A percentile compares a stretch with the other conserved stretches of the same genome.
Evolutionary conservation across 1,140 invertebrate species (phyloP).

Genomic region (Drosophila hydei): DNA sequence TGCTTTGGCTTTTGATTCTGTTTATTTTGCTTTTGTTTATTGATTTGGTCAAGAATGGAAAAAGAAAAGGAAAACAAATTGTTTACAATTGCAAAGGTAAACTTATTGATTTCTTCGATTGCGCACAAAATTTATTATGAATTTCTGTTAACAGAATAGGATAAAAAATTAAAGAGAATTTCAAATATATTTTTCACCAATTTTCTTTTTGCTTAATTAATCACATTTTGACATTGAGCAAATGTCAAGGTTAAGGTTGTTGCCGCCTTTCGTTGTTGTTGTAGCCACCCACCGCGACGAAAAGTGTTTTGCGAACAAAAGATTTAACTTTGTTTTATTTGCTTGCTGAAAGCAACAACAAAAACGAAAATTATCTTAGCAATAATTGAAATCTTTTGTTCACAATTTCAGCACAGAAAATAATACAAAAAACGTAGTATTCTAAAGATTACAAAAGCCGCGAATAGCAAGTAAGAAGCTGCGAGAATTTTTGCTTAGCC

Average conservation of each 20-base stretch:
- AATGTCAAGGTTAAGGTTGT: slow-evolving; percentile 44
- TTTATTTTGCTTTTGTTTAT: slow-evolving; percentile 32
- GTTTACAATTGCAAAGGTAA: slow-evolving; percentile 31
- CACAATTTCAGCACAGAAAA: background rate
- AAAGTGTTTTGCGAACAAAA: slow-evolving; percentile 37
- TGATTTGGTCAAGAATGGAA: slow-evolving; percentile 3
- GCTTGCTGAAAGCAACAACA: slow-evolving; percentile 4
- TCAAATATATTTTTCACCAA: background rate
- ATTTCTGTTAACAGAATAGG: background rate
- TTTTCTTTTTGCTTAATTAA: slow-evolving; percentile 25
- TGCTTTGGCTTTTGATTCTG: slow-evolving; percentile 2
- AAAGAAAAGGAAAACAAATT: slow-evolving; percentile 12
- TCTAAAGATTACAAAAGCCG: background rate
- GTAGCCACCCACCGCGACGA: slow-evolving; percentile 38
- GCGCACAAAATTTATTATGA: slow-evolving; percentile 29
- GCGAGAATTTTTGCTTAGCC: too few species aligned
- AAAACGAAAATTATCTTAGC: slow-evolving; percentile 28
- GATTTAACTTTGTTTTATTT: slow-evolving; percentile 15
- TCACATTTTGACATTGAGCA: slow-evolving; percentile 42
- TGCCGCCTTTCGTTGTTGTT: slow-evolving; percentile 14
- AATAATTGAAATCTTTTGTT: slow-evolving; percentile 54
- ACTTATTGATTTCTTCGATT: slow-evolving; percentile 40
- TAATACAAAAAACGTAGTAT: background rate
- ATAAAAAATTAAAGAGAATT: background rate
- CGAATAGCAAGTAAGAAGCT: background rate